Evolutionary conservation across 1,140 invertebrate genomes (phyloP).

Genomic region (Sinella curviseta): DNA sequence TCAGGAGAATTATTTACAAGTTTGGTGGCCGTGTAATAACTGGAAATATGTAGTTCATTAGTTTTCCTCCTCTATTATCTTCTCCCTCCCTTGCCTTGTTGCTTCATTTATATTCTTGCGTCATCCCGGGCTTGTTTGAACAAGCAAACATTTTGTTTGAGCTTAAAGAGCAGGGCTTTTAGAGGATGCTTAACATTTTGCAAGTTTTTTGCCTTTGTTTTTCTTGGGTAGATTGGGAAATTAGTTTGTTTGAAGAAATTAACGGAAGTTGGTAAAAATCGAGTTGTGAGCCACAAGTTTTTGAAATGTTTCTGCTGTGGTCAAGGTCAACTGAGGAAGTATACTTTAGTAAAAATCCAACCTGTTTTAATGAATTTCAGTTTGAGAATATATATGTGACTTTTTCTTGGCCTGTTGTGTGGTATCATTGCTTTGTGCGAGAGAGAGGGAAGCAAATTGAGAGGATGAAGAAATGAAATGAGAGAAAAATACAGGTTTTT

Average conservation of each 20-base stretch:
- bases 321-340: background rate
- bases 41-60: background rate
- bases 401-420: background rate
- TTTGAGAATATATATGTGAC: background rate
- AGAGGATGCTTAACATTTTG: too few relatives aligned
- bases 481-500: background rate
- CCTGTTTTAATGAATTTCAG: background rate
- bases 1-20: background rate
- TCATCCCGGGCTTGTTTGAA: too few relatives aligned
- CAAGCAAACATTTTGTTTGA: too few relatives aligned
- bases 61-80: too few relatives aligned
- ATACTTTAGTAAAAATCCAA: background rate
- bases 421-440: background rate
- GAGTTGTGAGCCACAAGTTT: background rate
- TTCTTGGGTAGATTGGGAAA: too few relatives aligned
- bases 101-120: too few relatives aligned
- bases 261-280: background rate
- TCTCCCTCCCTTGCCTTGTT: too few relatives aligned
- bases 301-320: background rate
- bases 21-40: background rate
- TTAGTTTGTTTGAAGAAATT: too few relatives aligned
- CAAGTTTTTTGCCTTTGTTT: too few relatives aligned
- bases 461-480: background rate
- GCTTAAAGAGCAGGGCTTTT: too few relatives aligned
- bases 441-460: background rate